These are phyloP conservation scores for Anodontia alba DNA, from an alignment of 2,888 invertebrate species.

Conservation along the genomic window DNA sequence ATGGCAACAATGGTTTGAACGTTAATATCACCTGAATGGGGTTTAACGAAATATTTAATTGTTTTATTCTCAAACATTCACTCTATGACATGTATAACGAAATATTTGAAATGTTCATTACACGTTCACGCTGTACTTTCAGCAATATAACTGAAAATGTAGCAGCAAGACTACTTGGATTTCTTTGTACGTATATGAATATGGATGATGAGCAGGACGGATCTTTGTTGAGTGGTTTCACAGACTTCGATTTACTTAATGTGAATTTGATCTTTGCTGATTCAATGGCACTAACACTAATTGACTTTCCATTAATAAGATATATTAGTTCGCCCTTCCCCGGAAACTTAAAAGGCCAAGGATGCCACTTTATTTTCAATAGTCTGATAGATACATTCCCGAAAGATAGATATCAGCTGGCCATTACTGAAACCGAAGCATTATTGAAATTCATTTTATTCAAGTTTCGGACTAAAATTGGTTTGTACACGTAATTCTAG, in stretches of 20 bases:
- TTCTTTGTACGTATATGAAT: too few species aligned
- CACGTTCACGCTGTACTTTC: too few species aligned
- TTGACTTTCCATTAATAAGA: constrained; percentile 17
- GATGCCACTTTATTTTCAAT: constrained; percentile 3
- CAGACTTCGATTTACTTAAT: neutral
- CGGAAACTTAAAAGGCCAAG: neutral
- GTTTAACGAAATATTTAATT: too few species aligned
- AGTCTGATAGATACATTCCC: neutral
- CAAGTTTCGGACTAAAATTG: neutral
- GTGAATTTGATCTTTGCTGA: constrained; percentile 3
- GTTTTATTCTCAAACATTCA: too few species aligned
- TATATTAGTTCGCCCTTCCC: neutral
- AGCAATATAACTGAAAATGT: too few species aligned
- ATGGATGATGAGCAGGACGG: neutral
- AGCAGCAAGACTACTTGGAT: too few species aligned
- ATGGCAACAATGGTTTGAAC: too few species aligned
- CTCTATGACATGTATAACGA: too few species aligned
- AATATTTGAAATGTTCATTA: too few species aligned
- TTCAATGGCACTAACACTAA: neutral
- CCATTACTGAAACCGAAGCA: neutral
- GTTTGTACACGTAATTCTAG: neutral
- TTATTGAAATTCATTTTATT: neutral
- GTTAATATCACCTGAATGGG: too few species aligned
- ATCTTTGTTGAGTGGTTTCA: neutral
- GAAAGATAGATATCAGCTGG: neutral